Conservation (phyloP, 2,113 vertebrate species). For the Piaya cayana region DNA sequence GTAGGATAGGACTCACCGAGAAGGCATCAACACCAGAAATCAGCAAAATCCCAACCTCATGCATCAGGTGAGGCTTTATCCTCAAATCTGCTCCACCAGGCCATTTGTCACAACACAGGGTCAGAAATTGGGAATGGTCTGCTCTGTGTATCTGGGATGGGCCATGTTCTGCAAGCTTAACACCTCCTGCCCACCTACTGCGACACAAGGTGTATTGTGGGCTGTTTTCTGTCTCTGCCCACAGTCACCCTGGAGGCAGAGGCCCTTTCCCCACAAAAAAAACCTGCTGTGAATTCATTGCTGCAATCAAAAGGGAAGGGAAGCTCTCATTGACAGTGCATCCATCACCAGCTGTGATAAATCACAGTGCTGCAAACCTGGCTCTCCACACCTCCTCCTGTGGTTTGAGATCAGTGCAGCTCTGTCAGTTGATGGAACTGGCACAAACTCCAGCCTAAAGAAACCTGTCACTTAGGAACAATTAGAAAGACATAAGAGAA, state of each 20-base stretch:
- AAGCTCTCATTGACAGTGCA: background rate
- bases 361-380: background rate
- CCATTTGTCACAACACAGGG: background rate
- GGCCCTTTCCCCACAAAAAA: background rate
- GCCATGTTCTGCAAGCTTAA: rapidly evolving
- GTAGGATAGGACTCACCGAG: background rate
- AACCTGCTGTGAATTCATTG: background rate
- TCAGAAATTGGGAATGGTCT: background rate
- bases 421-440: background rate
- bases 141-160: background rate
- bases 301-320: background rate
- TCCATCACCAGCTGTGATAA: background rate
- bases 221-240: background rate
- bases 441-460: background rate
- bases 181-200: background rate
- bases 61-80: background rate
- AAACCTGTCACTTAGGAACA: background rate
- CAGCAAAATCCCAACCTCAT: background rate
- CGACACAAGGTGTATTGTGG: background rate
- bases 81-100: background rate
- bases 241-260: background rate
- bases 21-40: background rate
- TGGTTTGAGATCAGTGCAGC: background rate
- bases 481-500: background rate
- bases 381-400: background rate